Base-by-base conservation (phyloP, 2,888 invertebrate species). In the Uropetala carovei region DNA sequence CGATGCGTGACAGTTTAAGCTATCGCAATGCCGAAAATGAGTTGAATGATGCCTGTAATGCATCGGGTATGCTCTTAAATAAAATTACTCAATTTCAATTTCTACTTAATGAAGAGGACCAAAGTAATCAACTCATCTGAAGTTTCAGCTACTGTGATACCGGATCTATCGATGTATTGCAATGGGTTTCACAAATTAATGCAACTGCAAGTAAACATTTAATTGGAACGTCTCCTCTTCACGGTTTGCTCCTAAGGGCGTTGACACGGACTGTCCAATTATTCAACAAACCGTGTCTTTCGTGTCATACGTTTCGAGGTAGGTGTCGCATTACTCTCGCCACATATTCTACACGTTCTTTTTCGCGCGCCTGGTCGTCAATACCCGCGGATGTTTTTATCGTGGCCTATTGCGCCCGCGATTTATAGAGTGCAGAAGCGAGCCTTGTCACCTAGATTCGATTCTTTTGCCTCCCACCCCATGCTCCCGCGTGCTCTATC, bases 381-480 rank as follows among this genome's bases (percentile, higher is more conserved):
- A 64, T 89, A 10, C 18, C 64, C 60, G n/a, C 64, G 56, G 89
- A 86, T 89, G 89, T 89, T 64, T 68, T 64, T 64, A 43, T 89
- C 89, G 89, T 64, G 89, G 30, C 16, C n/a, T 27, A 27, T 86
- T 60, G 60, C 60, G 43, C 60, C 64, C 16, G 86, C 18, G 30
- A 60, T 86, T 86, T 89, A 89, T 56, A 56, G n/a, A 64, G 89
- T 89, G 43, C 64, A 27, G 89, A 56, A 89, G 89, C 11, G 64
- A 68, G 27, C 16, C 59, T 60, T 64, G 89, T 89, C 68, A 64
- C 89, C 64, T 89, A 60, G 89, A 89, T 89, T 89, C 43, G 64
- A 64, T 64, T 60, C 89, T 60, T 43, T n/a, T 11, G 18, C 64
- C 56, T 86, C 10, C 30, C 68, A 68, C 86, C 60, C 22, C 22